phyloP scores from a whole-genome alignment of 2,113 vertebrate genomes.

The Antigone vipio region DNA sequence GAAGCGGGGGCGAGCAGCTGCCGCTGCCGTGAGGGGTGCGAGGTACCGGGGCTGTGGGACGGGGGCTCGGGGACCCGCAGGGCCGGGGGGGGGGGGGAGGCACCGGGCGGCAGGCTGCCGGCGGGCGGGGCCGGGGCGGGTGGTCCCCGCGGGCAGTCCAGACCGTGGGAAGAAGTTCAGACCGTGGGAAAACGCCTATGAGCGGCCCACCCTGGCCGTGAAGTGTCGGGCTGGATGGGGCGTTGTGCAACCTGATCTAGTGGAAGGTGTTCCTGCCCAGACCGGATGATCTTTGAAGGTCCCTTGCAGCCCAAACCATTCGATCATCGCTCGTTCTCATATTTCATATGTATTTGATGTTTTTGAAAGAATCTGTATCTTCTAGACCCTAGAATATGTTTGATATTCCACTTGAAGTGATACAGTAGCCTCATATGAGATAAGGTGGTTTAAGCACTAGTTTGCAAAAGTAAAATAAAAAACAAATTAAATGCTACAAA shows the following conservation, averaged over 20 bases:
- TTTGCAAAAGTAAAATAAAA: background rate
- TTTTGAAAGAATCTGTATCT: background rate
- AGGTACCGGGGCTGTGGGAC: background rate
- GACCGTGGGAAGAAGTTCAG: fast-evolving
- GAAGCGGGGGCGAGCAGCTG: background rate
- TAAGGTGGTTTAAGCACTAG: background rate
- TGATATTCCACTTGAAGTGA: background rate
- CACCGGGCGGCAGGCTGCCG: fast-evolving
- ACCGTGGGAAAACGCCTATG: fast-evolving
- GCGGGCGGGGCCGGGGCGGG: fast-evolving
- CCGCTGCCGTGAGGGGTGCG: fast-evolving
- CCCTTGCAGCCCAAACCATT: background rate
- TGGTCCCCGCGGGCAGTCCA: fast-evolving
- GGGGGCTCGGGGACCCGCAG: fast-evolving
- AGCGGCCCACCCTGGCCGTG: no score
- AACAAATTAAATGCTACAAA: background rate
- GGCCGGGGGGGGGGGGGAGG: no score
- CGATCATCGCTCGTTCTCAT: background rate
- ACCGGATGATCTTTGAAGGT: background rate
- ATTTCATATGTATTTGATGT: background rate
- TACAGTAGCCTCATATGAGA: background rate
- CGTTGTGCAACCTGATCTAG: background rate
- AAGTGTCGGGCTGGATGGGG: background rate
- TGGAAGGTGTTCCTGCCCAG: background rate
- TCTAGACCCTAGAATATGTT: background rate